phyloP scores from a whole-genome alignment of 2,113 vertebrate genomes.

The Panurus biarmicus region DNA sequence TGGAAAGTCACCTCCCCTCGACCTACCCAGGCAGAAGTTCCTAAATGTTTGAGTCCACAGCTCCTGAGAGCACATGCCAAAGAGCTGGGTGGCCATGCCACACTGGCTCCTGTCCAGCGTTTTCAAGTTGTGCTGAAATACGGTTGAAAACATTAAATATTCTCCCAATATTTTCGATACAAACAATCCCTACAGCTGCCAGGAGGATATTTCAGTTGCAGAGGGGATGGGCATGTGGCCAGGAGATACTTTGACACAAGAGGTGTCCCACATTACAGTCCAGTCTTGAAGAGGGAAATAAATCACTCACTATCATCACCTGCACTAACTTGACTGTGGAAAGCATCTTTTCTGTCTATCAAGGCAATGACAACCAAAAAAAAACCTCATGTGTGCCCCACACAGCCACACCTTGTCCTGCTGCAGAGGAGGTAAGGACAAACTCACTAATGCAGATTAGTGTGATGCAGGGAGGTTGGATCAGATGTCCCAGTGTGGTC shows the following conservation, averaged over 20 bases:
- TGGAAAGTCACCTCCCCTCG: slow-evolving; percentile 23
- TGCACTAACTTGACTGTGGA: not conserved
- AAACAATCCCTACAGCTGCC: not conserved
- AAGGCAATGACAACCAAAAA: not conserved
- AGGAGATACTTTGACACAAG: not conserved
- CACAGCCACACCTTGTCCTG: not conserved
- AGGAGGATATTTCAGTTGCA: not conserved
- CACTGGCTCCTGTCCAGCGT: not conserved
- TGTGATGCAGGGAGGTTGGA: not conserved
- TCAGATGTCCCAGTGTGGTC: not conserved
- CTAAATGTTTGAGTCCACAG: not conserved
- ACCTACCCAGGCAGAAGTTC: slow-evolving; percentile 29
- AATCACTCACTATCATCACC: not conserved
- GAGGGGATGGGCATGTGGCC: not conserved
- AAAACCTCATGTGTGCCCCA: rapidly evolving
- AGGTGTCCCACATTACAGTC: not conserved
- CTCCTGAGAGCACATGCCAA: slow-evolving; percentile 24
- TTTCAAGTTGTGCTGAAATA: not conserved
- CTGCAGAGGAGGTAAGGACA: not conserved
- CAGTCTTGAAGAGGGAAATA: not conserved
- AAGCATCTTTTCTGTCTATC: not conserved
- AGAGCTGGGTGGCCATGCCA: not conserved
- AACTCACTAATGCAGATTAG: not conserved
- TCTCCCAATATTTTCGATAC: not conserved
- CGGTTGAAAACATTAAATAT: not conserved